Conservation (phyloP, 2,113 vertebrate genomes). For the Chaetops frenatus region DNA sequence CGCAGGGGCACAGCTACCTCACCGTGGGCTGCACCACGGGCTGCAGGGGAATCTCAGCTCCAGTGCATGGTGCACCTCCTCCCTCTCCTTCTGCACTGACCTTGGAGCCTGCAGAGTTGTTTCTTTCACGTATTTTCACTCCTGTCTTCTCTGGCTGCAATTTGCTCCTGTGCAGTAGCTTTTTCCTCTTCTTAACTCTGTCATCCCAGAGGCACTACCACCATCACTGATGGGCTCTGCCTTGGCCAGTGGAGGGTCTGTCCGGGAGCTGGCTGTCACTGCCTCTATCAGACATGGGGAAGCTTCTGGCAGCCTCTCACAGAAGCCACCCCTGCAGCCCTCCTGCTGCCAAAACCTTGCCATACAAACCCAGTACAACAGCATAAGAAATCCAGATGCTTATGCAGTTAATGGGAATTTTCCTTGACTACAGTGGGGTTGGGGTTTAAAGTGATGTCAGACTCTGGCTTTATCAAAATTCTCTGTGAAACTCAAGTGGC, state of each 20-base stretch:
- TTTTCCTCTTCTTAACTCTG: not conserved
- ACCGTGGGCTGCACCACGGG: not conserved
- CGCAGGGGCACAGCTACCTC: not conserved
- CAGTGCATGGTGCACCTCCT: not conserved
- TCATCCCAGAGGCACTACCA: not conserved
- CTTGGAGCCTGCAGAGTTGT: not conserved
- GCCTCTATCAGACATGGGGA: not conserved
- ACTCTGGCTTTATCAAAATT: not conserved
- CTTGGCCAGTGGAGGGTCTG: not conserved
- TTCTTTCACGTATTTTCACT: not conserved
- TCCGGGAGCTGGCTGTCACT: not conserved
- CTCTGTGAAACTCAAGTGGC: not conserved
- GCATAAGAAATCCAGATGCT: not conserved
- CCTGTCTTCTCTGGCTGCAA: not conserved
- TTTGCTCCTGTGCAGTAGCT: not conserved
- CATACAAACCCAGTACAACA: not conserved
- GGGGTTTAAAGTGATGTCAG: not conserved
- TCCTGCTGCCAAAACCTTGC: not conserved
- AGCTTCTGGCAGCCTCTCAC: not conserved
- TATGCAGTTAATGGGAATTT: not conserved
- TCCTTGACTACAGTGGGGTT: not conserved
- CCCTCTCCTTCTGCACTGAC: not conserved
- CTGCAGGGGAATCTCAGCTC: not conserved
- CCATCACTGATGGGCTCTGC: not conserved
- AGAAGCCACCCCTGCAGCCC: not conserved